Evolutionary conservation across 2,888 invertebrate genomes (phyloP), one percentile per base, ranked within the genome.

Genomic region (Nymphalis urticae): DNA sequence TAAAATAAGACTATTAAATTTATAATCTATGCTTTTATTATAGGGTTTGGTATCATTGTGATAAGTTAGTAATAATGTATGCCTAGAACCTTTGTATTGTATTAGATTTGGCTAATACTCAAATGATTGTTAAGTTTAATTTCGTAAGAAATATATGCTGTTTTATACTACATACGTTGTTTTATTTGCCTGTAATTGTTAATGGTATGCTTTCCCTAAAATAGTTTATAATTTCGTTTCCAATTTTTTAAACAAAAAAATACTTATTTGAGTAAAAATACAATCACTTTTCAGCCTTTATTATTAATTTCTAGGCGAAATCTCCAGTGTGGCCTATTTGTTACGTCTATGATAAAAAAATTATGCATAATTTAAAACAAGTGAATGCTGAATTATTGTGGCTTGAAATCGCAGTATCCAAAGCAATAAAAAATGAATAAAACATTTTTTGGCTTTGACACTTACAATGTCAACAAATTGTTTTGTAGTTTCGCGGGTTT

Each of bases 81-180:
- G 62, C 62, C 67, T 67, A 67, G 58, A 62, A 42, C 62, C 10
- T 62, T 62, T 62, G 62, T 58, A 67, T 67, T 58, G 32, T 58
- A 58, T 58, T 42, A 50, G 56, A 62, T 58, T 63, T 62, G 64
- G 53, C 48, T 62, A 50, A 68, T 71, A 65, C 59, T 71, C 68
- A 56, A 61, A 66, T 65, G 62, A 66, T 70, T 72, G 71, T 74
- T 74, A 71, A 56, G 71, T 74, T 72, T 74, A 56, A 71, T 68
- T 71, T 71, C 64, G 51, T 71, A 74, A 68, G 68, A 71, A 75
- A 72, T 75, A 75, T 75, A 73, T 68, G 59, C 63, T 71, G 74
- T 74, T 74, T 74, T 72, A 48, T 71, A 72, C 51, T 70, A 58
- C 7, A 48, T 21, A 32, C 32, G 21, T 53, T 63, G 54, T 73